phyloP scores from a whole-genome alignment of 2,888 invertebrate genomes.

The Drosophila mayaguana region DNA sequence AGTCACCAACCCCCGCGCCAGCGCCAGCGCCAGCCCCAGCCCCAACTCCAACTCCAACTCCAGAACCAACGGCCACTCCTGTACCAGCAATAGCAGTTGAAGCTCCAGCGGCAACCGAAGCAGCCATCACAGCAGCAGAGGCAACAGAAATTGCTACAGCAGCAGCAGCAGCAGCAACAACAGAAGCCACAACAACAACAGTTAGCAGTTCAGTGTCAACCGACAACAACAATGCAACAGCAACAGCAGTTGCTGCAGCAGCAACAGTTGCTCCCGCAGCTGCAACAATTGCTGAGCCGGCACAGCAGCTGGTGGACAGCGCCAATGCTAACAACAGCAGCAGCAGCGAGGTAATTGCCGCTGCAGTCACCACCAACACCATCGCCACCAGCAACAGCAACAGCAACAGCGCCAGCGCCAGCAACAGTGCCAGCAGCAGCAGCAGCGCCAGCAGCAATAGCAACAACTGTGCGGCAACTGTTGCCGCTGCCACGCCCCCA shows the following conservation, averaged over 20 bases:
- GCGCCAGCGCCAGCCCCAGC: not conserved
- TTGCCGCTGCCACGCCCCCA: conserved; percentile 39
- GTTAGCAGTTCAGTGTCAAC: not conserved
- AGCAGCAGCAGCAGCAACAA: conserved; percentile 14
- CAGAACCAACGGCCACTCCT: not conserved
- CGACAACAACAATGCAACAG: conserved; percentile 1
- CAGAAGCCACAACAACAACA: conserved; percentile 7
- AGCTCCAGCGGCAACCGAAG: conserved; percentile 9
- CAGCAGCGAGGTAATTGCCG: conserved; percentile 4
- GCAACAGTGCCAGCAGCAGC: conserved; percentile 11
- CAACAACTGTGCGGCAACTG: conserved; percentile 25
- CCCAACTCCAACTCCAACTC: conserved; percentile 1
- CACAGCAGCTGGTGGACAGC: conserved; percentile 50
- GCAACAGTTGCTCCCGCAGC: conserved; percentile 11
- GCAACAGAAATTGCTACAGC: conserved; percentile 5
- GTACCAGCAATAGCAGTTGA: conserved; percentile 23
- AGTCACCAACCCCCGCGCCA: conserved; percentile 47
- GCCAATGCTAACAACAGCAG: conserved; percentile 44
- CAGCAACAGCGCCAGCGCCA: conserved; percentile 13
- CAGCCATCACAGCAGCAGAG: conserved; percentile 2
- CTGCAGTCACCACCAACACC: conserved; percentile 18
- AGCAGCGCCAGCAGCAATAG: conserved; percentile 17
- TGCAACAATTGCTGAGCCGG: conserved; percentile 34
- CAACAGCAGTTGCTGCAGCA: not conserved
- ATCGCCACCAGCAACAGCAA: not conserved